A percentile compares a stretch with the other conserved stretches of the same genome.
Conservation (phyloP, 2,797 vertebrate genomes). For the Poeciliopsis gracilis region DNA sequence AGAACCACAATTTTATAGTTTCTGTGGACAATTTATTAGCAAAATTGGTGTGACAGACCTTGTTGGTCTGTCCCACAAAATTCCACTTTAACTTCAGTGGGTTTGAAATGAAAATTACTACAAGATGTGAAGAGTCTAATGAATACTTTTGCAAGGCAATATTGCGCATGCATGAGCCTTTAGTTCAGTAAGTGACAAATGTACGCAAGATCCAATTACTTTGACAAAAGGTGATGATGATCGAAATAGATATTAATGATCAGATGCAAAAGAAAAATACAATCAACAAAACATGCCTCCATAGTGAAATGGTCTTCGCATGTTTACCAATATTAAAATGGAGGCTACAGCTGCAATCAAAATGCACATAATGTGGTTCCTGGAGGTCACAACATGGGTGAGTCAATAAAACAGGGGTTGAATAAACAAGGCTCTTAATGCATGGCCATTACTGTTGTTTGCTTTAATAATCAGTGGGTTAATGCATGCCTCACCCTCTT, state of each 20-base stretch:
- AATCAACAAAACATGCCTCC: background rate
- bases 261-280: constrained; percentile 2
- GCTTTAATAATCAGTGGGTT: constrained; percentile 16
- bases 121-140: background rate
- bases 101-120: background rate
- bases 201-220: background rate
- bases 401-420: constrained; percentile 27
- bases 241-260: constrained; percentile 1
- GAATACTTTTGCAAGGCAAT: background rate
- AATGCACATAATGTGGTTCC: constrained; percentile 18
- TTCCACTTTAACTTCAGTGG: background rate
- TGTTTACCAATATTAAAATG: constrained; percentile 13
- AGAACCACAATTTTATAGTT: no score
- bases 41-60: no score
- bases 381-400: constrained; percentile 23
- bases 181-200: constrained; percentile 12
- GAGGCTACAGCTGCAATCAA: constrained; percentile 12
- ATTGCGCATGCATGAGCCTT: background rate
- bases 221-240: background rate
- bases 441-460: constrained; percentile 15
- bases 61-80: background rate
- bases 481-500: constrained; percentile 3
- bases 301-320: background rate
- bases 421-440: constrained; percentile 29
- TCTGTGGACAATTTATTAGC: no score